A percentile compares a stretch with the other conserved stretches of the same genome.
These are phyloP conservation scores for Cerceris ruficornis DNA, from an alignment of 2,888 invertebrate species.

Conservation along the genomic window DNA sequence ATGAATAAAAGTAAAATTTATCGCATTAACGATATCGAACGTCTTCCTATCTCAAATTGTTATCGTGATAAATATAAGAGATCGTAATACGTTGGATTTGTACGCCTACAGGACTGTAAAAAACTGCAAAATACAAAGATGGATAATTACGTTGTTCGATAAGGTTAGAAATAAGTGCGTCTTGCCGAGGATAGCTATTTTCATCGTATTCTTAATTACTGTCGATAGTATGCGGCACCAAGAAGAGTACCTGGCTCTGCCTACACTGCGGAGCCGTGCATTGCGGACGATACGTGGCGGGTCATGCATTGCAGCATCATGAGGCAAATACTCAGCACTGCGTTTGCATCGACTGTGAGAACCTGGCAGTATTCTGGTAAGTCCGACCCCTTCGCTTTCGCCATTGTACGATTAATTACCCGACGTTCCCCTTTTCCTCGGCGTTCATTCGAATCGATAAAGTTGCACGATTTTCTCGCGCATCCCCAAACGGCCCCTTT, in stretches of 20 bases:
- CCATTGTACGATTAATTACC: slow-evolving; percentile 11
- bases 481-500: no score
- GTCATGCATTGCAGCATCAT: slow-evolving; percentile 89
- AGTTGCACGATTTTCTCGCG: neutral
- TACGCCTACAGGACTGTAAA: neutral
- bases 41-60: neutral
- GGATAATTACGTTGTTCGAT: no score
- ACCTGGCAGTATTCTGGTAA: slow-evolving; percentile 90
- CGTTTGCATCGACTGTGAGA: slow-evolving; percentile 90
- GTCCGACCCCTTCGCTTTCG: slow-evolving; percentile 51
- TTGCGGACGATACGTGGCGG: slow-evolving; percentile 90
- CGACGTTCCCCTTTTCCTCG: neutral
- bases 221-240: slow-evolving; percentile 84
- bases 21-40: neutral
- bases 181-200: neutral
- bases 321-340: slow-evolving; percentile 85
- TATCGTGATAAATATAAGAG: neutral
- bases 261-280: slow-evolving; percentile 88
- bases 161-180: no score
- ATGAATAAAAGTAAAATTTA: neutral
- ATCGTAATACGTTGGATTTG: neutral
- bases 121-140: neutral
- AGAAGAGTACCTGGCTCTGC: slow-evolving; percentile 90
- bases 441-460: neutral
- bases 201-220: slow-evolving; percentile 27